Percentiles rank a stretch among this genome's conserved stretches.
Conservation (phyloP, 2,113 vertebrate species). For the Myrmecobius fasciatus region DNA sequence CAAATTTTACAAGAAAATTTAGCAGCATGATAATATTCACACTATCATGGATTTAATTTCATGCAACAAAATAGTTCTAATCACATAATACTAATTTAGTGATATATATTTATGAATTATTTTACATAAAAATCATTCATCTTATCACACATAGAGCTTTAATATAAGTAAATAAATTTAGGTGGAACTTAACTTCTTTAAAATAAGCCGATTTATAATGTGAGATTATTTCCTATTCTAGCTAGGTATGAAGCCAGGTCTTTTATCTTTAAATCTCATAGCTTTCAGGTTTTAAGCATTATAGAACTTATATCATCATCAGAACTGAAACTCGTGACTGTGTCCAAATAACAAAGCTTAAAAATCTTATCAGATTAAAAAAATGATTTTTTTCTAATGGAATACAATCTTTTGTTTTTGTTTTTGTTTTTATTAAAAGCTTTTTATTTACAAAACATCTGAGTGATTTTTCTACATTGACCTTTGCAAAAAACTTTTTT, state of each 20-base stretch:
- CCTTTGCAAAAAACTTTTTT: no score
- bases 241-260: background rate
- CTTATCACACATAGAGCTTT: background rate
- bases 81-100: background rate
- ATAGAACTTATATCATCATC: background rate
- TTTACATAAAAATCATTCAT: background rate
- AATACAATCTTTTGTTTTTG: no score
- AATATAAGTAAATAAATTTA: background rate
- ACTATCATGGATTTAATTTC: background rate
- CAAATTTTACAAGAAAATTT: background rate
- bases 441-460: no score
- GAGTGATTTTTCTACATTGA: no score
- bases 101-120: background rate
- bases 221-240: background rate
- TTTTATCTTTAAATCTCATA: background rate
- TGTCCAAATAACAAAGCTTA: background rate
- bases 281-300: background rate
- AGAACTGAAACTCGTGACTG: background rate
- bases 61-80: background rate
- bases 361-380: background rate
- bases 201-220: background rate
- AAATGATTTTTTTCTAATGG: background rate
- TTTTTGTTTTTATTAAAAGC: no score
- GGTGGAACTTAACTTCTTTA: background rate
- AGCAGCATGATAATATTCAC: background rate